Base-by-base conservation (phyloP, 2,888 invertebrate genomes). In the Drosophila monieri region DNA sequence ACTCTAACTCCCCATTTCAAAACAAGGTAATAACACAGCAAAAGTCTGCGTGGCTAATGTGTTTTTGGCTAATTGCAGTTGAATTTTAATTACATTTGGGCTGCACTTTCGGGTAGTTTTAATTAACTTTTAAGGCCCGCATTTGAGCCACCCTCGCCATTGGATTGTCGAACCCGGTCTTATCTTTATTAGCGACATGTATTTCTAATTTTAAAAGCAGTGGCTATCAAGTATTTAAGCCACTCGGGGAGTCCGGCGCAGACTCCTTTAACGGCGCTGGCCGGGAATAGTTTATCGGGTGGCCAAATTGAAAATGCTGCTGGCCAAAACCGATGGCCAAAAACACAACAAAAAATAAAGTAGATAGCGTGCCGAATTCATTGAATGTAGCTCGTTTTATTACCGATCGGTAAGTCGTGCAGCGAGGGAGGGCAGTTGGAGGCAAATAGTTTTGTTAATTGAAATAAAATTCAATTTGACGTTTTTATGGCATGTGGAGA, bases 391-490 rank as follows among this genome's bases (percentile, higher is more conserved):
- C 83, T 67, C 61, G 80, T 74, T 79, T 71, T 53, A 27, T 60
- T 73, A 61, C 37, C 21, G 39, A 52, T 37, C 23, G 14, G 23
- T 39, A 3, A 5, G 21, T 23, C 48, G 32, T 35, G 21, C 35
- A 48, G 27, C 37, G 30, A 15, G 32, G 32, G 59, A 35, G 44
- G 35, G 30, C 2, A 23, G 37, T 35, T 30, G 59, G 30, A 35
- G 54, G 74, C 66, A 76, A 87, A 87, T 85, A 76, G 84, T 77
- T 87, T 77, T 71, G 88, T 87, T 85, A 85, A 85, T 85, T 85
- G 84, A 85, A 85, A 85, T 87, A 87, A 84, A 84, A 84, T 85
- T 77, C 83, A 69, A 76, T 87, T 81, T 87, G 84, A 87, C 81
- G 80, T 77, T 83, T 81, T 80, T 84, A 86, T 80, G 74, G 80